Evolutionary conservation across 2,797 vertebrate genomes (phyloP), one percentile per base, ranked within the genome.

Genomic region (Sebastes iracundus): DNA sequence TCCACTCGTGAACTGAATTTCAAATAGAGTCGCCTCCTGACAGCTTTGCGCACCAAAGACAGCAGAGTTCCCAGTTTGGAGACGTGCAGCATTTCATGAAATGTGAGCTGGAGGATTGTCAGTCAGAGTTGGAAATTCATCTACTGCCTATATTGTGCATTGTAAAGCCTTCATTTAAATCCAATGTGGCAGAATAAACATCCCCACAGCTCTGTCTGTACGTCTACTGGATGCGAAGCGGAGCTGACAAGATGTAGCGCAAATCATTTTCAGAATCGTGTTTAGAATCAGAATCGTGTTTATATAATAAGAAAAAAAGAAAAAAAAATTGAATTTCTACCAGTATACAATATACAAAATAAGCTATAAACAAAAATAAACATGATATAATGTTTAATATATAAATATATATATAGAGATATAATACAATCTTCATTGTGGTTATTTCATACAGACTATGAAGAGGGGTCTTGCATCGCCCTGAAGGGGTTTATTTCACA

Each of bases 1-100:
- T 88, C 72, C 65, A 76, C 38, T 66, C 84, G 87, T 93, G 90
- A 80, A 52, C 80, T 70, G 92, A 91, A 91, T 95, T 61, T 86
- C 73, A 93, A 94, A 76, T 0, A 82, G 66, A 79, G 12, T 65
- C 20, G 46, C 77, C 11, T 75, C 72, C 62, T 74, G 58, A 77
- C 62, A 23, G 52, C 56, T 79, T 60, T 86, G 72, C 62, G 70
- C 80, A 77, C 70, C 46, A 56, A 52, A 73, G 25, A 71, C 70
- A 63, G 72, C 56, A 33, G 38, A 81, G 65, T 49, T 66, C 28
- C 66, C 66, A 13, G 33, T 55, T 14, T 42, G 14, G 42, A 67
- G 72, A 81, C 22, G 52, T 70, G 77, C 53, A 3, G 7, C 62
- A 46, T 52, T 61, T 49, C 18, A 20, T 64, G 60, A 77, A 66